These are phyloP conservation scores for Dryoscopus gambensis DNA, from an alignment of 2,113 vertebrate genomes.

Conservation along the genomic window DNA sequence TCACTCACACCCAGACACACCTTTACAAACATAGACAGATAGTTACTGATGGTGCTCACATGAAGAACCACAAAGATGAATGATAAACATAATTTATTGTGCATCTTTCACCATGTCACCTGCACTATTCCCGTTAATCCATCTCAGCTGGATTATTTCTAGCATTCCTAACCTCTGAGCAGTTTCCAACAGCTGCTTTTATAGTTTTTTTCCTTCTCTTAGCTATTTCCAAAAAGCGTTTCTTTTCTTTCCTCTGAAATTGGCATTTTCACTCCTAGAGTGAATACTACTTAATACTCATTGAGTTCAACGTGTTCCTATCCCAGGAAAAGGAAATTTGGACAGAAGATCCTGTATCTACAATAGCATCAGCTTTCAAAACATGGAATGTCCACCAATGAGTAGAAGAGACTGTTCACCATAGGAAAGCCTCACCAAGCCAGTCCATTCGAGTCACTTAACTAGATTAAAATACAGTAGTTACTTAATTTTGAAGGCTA, in stretches of 20 bases:
- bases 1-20: neutral
- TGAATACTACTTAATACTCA: neutral
- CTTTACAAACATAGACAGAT: neutral
- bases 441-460: neutral
- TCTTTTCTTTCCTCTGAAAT: neutral
- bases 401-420: neutral
- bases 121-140: neutral
- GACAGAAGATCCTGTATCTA: neutral
- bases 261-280: neutral
- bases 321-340: neutral
- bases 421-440: neutral
- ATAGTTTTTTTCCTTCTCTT: neutral
- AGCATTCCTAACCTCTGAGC: constrained; percentile 62
- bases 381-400: neutral
- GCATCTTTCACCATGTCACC: constrained; percentile 31
- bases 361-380: neutral
- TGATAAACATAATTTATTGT: neutral
- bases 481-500: neutral
- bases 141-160: constrained; percentile 27
- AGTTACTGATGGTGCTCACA: neutral
- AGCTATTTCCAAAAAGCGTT: neutral
- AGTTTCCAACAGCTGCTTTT: constrained; percentile 52
- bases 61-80: neutral
- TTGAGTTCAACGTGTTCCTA: neutral
- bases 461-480: neutral